phyloP scores from a whole-genome alignment of 2,113 vertebrate species.

The Cottus gobio region DNA sequence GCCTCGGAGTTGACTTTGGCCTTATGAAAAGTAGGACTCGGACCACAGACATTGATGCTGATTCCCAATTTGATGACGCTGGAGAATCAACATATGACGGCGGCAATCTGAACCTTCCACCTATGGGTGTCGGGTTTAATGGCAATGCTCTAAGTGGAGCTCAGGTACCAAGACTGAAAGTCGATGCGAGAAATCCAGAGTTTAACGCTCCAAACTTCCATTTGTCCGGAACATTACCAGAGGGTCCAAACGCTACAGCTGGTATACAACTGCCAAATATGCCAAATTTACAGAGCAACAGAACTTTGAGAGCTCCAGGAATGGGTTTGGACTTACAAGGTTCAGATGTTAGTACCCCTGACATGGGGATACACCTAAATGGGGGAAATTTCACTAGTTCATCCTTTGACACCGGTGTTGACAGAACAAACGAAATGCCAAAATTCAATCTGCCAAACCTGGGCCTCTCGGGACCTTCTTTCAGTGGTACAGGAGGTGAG shows the following conservation, averaged over 20 bases:
- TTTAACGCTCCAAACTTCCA: slow-evolving; percentile 14
- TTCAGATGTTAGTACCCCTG: neutral
- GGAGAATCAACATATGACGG: slow-evolving; percentile 30
- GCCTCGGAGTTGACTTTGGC: slow-evolving; percentile 77
- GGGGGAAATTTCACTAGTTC: slow-evolving; percentile 29
- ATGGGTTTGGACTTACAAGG: slow-evolving; percentile 20
- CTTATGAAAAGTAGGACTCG: slow-evolving; percentile 45
- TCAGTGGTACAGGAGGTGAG: slow-evolving; percentile 27
- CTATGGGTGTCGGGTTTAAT: slow-evolving; percentile 26
- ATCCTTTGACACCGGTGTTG: slow-evolving; percentile 15
- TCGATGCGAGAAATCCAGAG: slow-evolving; percentile 14
- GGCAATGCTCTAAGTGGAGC: slow-evolving; percentile 8
- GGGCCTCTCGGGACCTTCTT: slow-evolving; percentile 32
- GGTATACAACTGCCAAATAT: slow-evolving; percentile 37
- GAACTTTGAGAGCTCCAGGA: slow-evolving; percentile 24
- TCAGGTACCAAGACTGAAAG: slow-evolving; percentile 28
- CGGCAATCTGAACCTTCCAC: slow-evolving; percentile 72
- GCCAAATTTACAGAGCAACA: slow-evolving; percentile 30
- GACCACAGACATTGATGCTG: slow-evolving; percentile 1
- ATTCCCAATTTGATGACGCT: slow-evolving; percentile 15
- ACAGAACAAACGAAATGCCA: slow-evolving; percentile 30
- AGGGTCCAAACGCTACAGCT: slow-evolving; percentile 7
- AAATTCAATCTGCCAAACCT: slow-evolving; percentile 52
- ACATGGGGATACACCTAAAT: slow-evolving; percentile 25
- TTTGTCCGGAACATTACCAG: slow-evolving; percentile 30